Conservation (phyloP, 2,113 vertebrate genomes). For the Mohoua ochrocephala region DNA sequence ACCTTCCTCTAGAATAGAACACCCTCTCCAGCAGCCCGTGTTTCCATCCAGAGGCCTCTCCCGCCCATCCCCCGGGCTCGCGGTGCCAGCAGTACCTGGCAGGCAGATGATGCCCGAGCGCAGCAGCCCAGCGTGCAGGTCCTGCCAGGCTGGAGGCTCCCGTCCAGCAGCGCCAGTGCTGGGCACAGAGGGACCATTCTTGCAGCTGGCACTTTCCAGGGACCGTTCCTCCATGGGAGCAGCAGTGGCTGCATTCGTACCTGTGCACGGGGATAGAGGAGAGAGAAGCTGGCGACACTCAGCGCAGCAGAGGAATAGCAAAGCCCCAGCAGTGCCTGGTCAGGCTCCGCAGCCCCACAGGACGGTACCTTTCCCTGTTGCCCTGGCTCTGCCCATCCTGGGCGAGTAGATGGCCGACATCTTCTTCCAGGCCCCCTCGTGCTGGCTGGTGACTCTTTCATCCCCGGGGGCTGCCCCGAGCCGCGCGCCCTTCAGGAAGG, state of each 20-base stretch:
- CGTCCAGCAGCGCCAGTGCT: not conserved
- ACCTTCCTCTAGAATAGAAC: not conserved
- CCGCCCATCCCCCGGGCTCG: accelerated
- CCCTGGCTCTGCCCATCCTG: conserved; percentile 71
- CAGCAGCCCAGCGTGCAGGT: conserved; percentile 72
- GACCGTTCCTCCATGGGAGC: not conserved
- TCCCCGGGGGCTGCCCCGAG: not conserved
- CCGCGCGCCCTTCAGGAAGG: conserved; percentile 71
- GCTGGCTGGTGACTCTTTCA: conserved; percentile 59
- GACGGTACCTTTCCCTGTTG: conserved; percentile 74
- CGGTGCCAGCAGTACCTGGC: conserved; percentile 72
- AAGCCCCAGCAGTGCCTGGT: not conserved
- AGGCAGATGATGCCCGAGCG: conserved; percentile 77
- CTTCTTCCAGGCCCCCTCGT: conserved; percentile 78
- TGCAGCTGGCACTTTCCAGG: not conserved
- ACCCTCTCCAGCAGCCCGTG: not conserved
- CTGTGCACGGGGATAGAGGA: conserved; percentile 25
- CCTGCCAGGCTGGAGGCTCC: conserved; percentile 53
- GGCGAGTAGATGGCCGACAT: conserved; percentile 78
- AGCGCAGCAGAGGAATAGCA: not conserved
- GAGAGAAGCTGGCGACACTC: not conserved
- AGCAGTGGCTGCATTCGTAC: conserved; percentile 12
- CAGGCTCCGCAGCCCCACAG: accelerated
- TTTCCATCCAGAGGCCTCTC: not conserved
- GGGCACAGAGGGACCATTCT: conserved; percentile 12